Evolutionary conservation across 2,888 invertebrate genomes (phyloP), one percentile per base, ranked within the genome.

Genomic region (Meiosimyza platycephala): DNA sequence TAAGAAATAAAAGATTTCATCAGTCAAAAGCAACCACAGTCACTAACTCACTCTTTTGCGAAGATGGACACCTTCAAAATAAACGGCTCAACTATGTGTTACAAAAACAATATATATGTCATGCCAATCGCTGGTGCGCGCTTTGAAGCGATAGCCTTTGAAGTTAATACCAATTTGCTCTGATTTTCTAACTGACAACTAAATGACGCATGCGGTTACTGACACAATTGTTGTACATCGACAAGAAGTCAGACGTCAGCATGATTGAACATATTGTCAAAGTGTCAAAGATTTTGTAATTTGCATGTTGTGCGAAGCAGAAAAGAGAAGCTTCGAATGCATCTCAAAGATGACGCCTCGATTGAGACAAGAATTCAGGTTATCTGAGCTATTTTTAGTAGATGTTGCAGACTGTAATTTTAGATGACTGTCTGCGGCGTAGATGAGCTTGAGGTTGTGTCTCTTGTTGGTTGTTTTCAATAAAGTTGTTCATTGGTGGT

Each of bases 211-310:
- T 69, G 59, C 13, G 69, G 69, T 59, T 48, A 51, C 47, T 18
- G 40, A 18, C 57, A 57, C 28, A 28, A 57, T 12, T 22, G 22
- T 67, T 15, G 15, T 22, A 57, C 13, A 6, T 57, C 57, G 67
- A 48, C 60, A 52, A 69, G 69, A 33, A 50, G 62, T 60, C 69
- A 60, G 40, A 6, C 9, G 60, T 69, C 69, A 60, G 62, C 40
- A 60, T 59, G 50, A 60, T 69, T 69, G 69, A 60, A 69, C 60
- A 60, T 60, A 52, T 60, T 60, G 51, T 60, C 52, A 33, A 33
- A 63, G 70, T 70, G 70, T 70, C 70, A 63, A 70, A 52, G 54
- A 22, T 28, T 70, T 62, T 70, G 70, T 70, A 47, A 70, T 70
- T 69, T 60, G 60, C 69, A 60, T 69, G 52, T 69, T 28, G 16